A percentile compares a stretch with the other conserved stretches of the same genome.
Conservation (phyloP, 1,140 invertebrate species). For the Cyclargus thomasi region DNA sequence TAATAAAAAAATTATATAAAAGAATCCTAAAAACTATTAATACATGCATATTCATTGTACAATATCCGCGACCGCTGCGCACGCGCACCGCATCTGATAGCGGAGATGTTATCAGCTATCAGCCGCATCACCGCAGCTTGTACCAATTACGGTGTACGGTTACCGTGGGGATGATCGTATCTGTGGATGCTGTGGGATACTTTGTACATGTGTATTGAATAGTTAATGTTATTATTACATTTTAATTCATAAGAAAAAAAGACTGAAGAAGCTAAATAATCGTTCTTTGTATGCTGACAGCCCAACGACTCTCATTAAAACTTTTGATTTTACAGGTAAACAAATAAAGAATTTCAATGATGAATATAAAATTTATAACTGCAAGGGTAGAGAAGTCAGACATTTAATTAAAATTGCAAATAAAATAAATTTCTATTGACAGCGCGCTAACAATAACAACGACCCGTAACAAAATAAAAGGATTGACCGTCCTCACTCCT, state of each 20-base stretch:
- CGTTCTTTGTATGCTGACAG: too few relatives aligned
- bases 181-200: not conserved
- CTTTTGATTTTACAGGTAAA: too few relatives aligned
- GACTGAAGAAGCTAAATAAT: too few relatives aligned
- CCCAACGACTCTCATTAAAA: too few relatives aligned
- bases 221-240: not conserved
- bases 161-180: not conserved
- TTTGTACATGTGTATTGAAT: not conserved
- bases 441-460: not conserved
- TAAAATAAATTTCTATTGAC: too few relatives aligned
- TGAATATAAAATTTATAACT: too few relatives aligned
- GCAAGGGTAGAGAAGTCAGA: too few relatives aligned
- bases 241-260: not conserved
- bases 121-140: not conserved
- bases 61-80: not conserved
- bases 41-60: not conserved
- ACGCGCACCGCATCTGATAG: constrained; percentile 11
- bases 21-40: not conserved
- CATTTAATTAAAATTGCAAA: too few relatives aligned
- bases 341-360: too few relatives aligned
- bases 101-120: constrained; percentile 6
- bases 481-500: not conserved
- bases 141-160: not conserved
- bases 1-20: too few relatives aligned
- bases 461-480: constrained; percentile 5